Percentiles rank a stretch among this genome's conserved stretches.
Evolutionary conservation across 2,888 invertebrate genomes (phyloP).

Genomic region (Xanthostigma xanthostigma): DNA sequence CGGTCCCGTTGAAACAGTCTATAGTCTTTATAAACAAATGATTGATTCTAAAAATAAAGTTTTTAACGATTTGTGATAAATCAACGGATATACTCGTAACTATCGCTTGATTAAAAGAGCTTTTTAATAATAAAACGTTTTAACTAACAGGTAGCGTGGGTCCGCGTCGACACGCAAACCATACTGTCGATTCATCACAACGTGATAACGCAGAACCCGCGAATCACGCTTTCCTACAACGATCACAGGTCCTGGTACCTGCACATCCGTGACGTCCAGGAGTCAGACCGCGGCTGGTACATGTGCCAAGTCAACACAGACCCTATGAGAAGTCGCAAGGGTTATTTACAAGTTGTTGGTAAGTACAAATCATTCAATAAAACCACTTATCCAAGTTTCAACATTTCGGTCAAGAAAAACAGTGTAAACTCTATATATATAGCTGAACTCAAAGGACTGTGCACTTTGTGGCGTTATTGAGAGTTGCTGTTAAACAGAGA

Average conservation of each 20-base stretch:
- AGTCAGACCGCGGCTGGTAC: constrained; percentile 79
- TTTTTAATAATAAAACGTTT: not conserved
- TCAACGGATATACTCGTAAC: not conserved
- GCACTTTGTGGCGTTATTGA: too few relatives aligned
- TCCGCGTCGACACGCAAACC: constrained; percentile 82
- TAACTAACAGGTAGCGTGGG: constrained; percentile 71
- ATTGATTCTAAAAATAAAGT: too few relatives aligned
- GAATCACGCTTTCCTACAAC: constrained; percentile 74
- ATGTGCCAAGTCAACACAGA: constrained; percentile 90
- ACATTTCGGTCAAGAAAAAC: too few relatives aligned
- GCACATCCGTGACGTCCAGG: constrained; percentile 76
- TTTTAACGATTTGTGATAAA: not conserved
- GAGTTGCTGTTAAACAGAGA: too few relatives aligned
- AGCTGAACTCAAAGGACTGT: too few relatives aligned
- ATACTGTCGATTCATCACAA: constrained; percentile 84
- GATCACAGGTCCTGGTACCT: constrained; percentile 87
- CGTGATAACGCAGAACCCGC: constrained; percentile 79
- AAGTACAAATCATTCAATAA: constrained; percentile 25
- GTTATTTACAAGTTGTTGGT: constrained; percentile 86
- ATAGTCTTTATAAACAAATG: too few relatives aligned
- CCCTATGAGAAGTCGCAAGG: constrained; percentile 83
- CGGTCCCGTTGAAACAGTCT: too few relatives aligned
- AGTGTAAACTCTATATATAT: too few relatives aligned
- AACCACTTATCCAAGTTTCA: not conserved
- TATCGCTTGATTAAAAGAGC: not conserved